These are phyloP conservation scores for Umimayanthus kanabou DNA, from an alignment of 92 coral and sea anemone species.

Conservation along the genomic window DNA sequence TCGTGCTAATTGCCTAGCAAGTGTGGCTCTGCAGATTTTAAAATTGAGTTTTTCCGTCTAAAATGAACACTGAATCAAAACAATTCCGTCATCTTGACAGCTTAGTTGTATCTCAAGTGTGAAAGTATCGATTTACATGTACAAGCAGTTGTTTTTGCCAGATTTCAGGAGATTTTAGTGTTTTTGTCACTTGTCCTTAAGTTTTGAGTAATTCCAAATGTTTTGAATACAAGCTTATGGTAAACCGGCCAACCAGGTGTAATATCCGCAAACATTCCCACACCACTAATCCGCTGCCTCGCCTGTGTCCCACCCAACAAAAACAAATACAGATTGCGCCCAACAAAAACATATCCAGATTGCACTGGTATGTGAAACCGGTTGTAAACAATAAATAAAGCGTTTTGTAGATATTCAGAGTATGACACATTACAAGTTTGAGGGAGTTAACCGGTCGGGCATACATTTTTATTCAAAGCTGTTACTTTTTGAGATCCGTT, in stretches of 20 bases:
- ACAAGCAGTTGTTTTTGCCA: neutral
- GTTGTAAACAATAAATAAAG: neutral
- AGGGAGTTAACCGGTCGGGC: neutral
- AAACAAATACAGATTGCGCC: conserved; percentile 3
- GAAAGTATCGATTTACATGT: neutral
- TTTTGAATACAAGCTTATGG: conserved; percentile 2
- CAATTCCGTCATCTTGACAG: neutral
- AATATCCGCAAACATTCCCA: neutral
- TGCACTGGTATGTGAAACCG: neutral
- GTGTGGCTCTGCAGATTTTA: no score
- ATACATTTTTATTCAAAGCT: neutral
- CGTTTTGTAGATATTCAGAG: neutral
- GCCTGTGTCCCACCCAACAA: neutral
- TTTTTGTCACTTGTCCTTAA: neutral
- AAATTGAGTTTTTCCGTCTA: no score
- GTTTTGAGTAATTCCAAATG: neutral
- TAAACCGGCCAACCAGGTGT: neutral
- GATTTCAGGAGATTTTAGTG: neutral
- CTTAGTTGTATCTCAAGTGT: neutral
- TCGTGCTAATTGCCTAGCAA: no score
- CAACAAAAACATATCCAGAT: neutral
- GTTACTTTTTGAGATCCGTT: neutral
- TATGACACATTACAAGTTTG: neutral
- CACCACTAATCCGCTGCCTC: neutral
- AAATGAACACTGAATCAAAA: neutral